Evolutionary conservation across 2,113 vertebrate species (phyloP), one percentile per base, ranked within the genome.

Genomic region (Hypocryptadius cinnamomeus): DNA sequence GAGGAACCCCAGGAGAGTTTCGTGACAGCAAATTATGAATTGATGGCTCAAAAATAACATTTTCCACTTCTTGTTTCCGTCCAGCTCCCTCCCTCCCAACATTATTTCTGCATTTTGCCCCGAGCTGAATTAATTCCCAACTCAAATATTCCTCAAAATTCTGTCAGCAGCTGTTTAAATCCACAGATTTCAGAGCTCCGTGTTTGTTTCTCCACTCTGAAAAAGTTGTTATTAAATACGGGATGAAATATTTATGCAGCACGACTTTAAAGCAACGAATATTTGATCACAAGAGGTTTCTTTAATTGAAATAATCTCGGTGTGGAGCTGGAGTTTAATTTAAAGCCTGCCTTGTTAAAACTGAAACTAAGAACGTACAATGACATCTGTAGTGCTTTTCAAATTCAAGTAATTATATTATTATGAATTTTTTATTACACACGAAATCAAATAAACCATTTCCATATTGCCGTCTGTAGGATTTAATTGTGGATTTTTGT

Each of bases 231-330:
- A 91, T 87, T 95, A 94, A 96, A 85, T 42, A 37, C 15, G 1
- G 24, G 35, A 48, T 95, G 54, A 95, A 93, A 87, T 85, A 95
- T 96, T 96, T 45, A 94, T 73, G 74, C 40, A 3, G 47, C 35
- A 18, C 17, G 50, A 50, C 85, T 90, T 81, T 53, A 86, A 93
- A 91, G 65, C 74, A 20, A 48, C 76, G 85, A 85, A 92, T 73
- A 31, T 94, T 73, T 88, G 82, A 92, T 93, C 93, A 89, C 82
- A 28, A 90, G 90, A 77, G 90, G 82, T 70, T 89, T 35, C 73
- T 64, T 20, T 96, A 93, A 94, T 92, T 87, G 88, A 90, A 95
- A 94, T 60, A 65, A 85, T 63, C 83, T 92, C 64, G 25, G 47
- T 42, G 72, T 28, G 82, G 48, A 80, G 87, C 82, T 56, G 61